Evolutionary conservation across 2,797 vertebrate species (phyloP).

Genomic region (Chromis chromis): DNA sequence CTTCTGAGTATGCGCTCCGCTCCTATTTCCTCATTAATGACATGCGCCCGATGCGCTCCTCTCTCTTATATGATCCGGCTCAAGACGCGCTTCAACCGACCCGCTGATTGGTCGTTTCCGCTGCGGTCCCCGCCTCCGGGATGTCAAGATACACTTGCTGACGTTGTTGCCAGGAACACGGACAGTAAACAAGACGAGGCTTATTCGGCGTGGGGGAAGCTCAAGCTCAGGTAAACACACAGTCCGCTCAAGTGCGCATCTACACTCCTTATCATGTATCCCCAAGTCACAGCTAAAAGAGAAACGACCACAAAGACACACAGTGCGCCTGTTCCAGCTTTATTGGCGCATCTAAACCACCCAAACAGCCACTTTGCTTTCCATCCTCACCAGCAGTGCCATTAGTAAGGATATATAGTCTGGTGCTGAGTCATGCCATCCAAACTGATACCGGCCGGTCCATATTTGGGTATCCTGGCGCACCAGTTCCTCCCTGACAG

Average conservation of each 20-base stretch:
- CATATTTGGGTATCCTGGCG: constrained; percentile 83
- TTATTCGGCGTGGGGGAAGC: constrained; percentile 66
- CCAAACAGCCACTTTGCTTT: neutral
- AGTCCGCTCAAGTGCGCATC: neutral
- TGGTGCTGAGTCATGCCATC: constrained; percentile 68
- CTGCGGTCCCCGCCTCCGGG: constrained; percentile 52
- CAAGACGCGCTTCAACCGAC: rapidly evolving
- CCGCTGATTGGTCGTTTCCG: constrained; percentile 70
- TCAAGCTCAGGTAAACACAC: constrained; percentile 38
- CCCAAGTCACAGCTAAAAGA: neutral
- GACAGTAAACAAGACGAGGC: constrained; percentile 87
- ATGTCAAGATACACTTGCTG: constrained; percentile 60
- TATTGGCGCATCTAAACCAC: neutral
- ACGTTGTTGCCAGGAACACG: constrained; percentile 90
- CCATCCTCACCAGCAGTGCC: neutral
- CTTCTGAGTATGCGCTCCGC: constrained; percentile 8
- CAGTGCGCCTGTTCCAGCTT: neutral
- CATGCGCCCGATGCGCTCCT: constrained; percentile 6
- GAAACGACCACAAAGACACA: neutral
- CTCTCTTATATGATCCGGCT: constrained; percentile 45
- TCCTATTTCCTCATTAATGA: constrained; percentile 52
- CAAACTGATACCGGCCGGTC: constrained; percentile 60
- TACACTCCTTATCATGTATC: neutral
- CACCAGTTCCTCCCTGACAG: constrained; percentile 77
- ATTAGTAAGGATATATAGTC: constrained; percentile 51